These are phyloP conservation scores for Nannospalax galili DNA, from an alignment of 2,113 vertebrate genomes.

Conservation along the genomic window DNA sequence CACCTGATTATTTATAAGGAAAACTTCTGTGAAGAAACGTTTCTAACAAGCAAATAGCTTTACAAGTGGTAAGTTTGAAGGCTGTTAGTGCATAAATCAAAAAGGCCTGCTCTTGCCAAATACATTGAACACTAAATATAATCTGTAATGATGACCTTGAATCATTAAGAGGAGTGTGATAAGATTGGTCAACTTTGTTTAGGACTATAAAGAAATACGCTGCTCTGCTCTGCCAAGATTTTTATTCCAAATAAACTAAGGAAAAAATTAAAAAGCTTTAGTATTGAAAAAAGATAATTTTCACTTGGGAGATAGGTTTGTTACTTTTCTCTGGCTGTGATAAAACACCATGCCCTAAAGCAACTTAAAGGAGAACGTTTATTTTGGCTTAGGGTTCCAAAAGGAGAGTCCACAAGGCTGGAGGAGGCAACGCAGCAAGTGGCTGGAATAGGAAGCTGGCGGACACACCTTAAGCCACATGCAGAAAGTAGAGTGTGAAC, in stretches of 20 bases:
- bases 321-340: no score
- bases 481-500: no score
- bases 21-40: constrained; percentile 3
- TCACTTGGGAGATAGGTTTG: no score
- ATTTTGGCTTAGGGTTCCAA: no score
- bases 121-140: background rate
- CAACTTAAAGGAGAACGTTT: no score
- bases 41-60: background rate
- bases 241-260: background rate
- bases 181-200: background rate
- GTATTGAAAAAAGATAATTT: background rate
- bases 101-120: background rate
- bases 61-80: background rate
- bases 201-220: background rate
- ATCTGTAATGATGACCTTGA: background rate
- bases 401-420: no score
- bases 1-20: background rate
- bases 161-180: background rate
- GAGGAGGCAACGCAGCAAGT: no score
- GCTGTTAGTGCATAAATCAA: background rate
- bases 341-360: no score
- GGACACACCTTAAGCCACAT: no score
- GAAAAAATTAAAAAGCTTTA: background rate
- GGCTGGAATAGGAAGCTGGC: no score
- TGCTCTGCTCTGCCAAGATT: background rate